Conservation (phyloP, 2,113 vertebrate genomes). For the Chelonoidis abingdonii region DNA sequence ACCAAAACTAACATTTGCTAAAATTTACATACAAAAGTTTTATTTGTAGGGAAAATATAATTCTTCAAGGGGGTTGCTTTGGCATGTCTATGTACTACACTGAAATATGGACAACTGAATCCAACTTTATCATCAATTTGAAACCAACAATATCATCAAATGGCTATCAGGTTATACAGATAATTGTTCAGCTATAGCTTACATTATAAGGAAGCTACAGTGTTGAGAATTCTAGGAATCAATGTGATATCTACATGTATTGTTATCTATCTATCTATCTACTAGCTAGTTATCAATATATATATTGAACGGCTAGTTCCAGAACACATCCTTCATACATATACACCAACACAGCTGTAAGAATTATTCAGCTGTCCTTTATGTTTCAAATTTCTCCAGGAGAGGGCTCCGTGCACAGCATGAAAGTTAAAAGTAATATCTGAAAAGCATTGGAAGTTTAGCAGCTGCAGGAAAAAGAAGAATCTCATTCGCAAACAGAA, state of each 20-base stretch:
- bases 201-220: background rate
- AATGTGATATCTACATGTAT: background rate
- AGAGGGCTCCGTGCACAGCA: constrained; percentile 85
- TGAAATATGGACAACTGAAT: background rate
- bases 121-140: background rate
- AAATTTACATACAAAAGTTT: background rate
- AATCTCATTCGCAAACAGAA: background rate
- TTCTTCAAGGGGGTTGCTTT: background rate
- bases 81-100: background rate
- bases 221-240: background rate
- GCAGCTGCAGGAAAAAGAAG: constrained; percentile 10
- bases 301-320: background rate
- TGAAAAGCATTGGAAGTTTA: constrained; percentile 34
- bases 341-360: background rate
- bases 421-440: constrained; percentile 63
- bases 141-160: background rate
- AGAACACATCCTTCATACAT: background rate
- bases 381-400: constrained; percentile 80
- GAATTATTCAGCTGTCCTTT: background rate
- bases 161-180: background rate
- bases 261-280: background rate
- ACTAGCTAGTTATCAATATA: background rate
- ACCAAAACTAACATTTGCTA: background rate
- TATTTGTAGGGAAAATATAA: background rate
- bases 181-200: background rate